phyloP scores from a whole-genome alignment of 2,888 invertebrate species.

The Callinectes sapidus region DNA sequence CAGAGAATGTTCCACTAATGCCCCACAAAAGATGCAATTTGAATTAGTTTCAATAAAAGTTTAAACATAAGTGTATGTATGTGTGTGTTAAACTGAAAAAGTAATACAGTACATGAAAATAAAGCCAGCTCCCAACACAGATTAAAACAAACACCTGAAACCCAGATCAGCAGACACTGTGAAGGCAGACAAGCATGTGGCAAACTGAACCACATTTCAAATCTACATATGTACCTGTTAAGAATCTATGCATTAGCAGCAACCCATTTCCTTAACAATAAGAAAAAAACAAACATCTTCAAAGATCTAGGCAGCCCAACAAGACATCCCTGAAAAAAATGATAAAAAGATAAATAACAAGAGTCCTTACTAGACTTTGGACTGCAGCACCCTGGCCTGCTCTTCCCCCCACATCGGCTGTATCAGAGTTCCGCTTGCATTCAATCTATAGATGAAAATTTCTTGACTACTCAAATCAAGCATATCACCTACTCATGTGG shows the following conservation, averaged over 20 bases:
- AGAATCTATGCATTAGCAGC: background rate
- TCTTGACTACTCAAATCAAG: background rate
- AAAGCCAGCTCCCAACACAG: slow-evolving; percentile 1
- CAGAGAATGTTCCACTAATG: too few relatives aligned
- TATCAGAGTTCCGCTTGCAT: background rate
- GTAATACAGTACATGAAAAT: background rate
- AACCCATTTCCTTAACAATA: background rate
- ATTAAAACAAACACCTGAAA: background rate
- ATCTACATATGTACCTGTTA: background rate
- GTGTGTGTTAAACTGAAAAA: background rate
- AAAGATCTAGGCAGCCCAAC: slow-evolving; percentile 73
- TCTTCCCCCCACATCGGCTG: slow-evolving; percentile 5
- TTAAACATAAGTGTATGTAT: background rate
- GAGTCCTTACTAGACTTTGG: background rate
- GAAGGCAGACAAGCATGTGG: background rate
- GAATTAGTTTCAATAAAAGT: too few relatives aligned
- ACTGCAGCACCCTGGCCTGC: background rate
- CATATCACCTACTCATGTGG: too few relatives aligned
- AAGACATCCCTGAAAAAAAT: slow-evolving; percentile 76
- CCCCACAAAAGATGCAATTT: too few relatives aligned
- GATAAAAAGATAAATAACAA: slow-evolving; percentile 75
- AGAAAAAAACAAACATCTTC: background rate
- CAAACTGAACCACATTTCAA: background rate
- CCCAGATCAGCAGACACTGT: background rate
- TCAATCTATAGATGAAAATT: background rate